phyloP scores from a whole-genome alignment of 2,113 vertebrate genomes.

The Brachyhypopomus gauderio region DNA sequence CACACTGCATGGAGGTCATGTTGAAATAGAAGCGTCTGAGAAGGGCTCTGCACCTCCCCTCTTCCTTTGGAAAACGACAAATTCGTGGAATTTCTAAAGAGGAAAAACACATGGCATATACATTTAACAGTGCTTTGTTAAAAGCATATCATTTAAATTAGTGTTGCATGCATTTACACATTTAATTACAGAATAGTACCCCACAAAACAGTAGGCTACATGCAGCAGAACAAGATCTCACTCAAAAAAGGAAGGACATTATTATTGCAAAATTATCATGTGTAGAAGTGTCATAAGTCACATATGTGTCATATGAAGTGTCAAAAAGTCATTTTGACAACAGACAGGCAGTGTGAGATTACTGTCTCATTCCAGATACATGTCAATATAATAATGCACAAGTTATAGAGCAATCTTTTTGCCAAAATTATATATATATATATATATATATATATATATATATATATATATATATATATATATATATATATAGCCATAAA shows the following conservation, averaged over 20 bases:
- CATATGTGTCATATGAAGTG: background rate
- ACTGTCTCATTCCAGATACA: background rate
- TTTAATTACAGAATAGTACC: background rate
- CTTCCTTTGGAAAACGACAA: constrained; percentile 79
- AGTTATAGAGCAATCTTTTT: background rate
- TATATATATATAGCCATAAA: too few species aligned
- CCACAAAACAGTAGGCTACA: background rate
- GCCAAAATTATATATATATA: too few species aligned
- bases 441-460: too few species aligned
- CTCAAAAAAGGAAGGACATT: background rate
- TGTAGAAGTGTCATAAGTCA: background rate
- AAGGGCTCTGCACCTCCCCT: constrained; percentile 71
- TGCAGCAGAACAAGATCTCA: background rate
- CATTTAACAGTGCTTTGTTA: background rate
- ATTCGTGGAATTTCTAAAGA: constrained; percentile 82
- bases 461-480: too few species aligned
- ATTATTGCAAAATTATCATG: background rate
- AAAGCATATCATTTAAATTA: background rate
- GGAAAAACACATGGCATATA: background rate
- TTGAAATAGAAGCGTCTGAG: constrained; percentile 83
- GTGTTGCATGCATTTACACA: background rate
- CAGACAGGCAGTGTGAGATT: background rate
- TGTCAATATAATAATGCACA: too few species aligned
- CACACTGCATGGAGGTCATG: constrained; percentile 85
- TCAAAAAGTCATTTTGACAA: background rate